Base-by-base conservation (phyloP, 2,113 vertebrate genomes). In the Halichoeres trimaculatus region DNA sequence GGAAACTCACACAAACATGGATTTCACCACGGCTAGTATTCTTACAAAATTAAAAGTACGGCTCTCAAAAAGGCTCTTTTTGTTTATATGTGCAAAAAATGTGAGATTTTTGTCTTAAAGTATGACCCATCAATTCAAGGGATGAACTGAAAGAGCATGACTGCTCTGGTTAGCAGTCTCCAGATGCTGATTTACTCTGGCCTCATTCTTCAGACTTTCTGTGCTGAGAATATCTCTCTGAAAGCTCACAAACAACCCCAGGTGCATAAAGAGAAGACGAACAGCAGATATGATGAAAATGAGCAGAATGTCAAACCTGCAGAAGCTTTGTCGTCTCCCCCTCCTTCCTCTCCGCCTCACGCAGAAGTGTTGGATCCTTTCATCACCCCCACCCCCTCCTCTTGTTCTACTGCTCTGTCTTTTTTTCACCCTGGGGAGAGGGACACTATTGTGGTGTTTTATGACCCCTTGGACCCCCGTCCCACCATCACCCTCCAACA, bases 331-430 rank as follows among this genome's bases (percentile, higher is more conserved):
- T 88, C 60, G 66, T 56, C 76, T 43, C 75, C 79, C 65, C 79
- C 68, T 17, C 53, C 70, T 70, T 65, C 76, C 35, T 16, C 8
- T 71, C 78, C 88, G 65, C 78, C 75, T 90, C 61, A 81, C 83
- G 26, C 79, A 74, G 89, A 91, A 87, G 91, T 91, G 90, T 84
- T 74, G 84, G 83, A 88, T 86, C 80, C 90, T 94, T 93, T 93
- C 83, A 93, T 92, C 87, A 75, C 67, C 57, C 26, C 72, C 30
- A 30, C 59, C 57, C 26, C 72, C 83, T 56, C 84, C 74, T 69
- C 83, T 67, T 68, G 82, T 86, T 78, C 80, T 80, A 70, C 80
- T 45, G 67, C 75, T 81, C 75, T 73, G 60, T 83, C 86, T 81
- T 88, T 87, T n/a, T 85, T 89, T 89, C 86, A 85, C 88, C 85